phyloP scores from a whole-genome alignment of 2,113 vertebrate genomes.

The Cebidichthys violaceus region DNA sequence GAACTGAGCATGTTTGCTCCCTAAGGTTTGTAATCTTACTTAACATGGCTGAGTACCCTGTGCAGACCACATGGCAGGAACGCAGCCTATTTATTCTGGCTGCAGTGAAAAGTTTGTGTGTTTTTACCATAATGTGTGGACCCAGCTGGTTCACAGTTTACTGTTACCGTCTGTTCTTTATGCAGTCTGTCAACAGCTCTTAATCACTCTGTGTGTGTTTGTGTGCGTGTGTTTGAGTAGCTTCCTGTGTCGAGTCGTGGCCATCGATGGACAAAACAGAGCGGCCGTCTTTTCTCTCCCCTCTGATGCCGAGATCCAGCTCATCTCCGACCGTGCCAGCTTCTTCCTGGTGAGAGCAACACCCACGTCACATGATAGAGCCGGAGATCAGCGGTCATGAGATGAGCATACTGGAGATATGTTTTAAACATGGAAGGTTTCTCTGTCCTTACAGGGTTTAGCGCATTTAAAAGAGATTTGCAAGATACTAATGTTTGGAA shows the following conservation, averaged over 20 bases:
- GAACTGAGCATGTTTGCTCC: not conserved
- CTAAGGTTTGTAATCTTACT: not conserved
- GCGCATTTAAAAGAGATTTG: not conserved
- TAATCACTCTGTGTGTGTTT: conserved; percentile 25
- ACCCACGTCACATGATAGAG: not conserved
- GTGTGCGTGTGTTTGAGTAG: conserved; percentile 70
- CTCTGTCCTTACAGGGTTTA: not conserved
- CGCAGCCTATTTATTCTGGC: not conserved
- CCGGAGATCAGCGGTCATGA: not conserved
- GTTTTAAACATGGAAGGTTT: not conserved
- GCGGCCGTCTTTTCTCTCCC: conserved; percentile 86
- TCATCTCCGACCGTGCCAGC: conserved; percentile 85
- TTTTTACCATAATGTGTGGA: conserved; percentile 20
- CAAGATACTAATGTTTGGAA: not conserved
- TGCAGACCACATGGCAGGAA: not conserved
- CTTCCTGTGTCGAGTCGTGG: conserved; percentile 90
- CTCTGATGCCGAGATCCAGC: conserved; percentile 84
- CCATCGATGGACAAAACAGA: conserved; percentile 84
- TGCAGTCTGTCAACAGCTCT: conserved; percentile 25
- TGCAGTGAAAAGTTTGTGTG: conserved; percentile 1
- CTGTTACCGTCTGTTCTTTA: not conserved
- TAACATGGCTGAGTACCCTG: not conserved
- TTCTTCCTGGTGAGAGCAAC: conserved; percentile 90
- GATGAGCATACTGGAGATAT: not conserved
- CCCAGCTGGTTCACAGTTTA: conserved; percentile 55